Evolutionary conservation across 2,888 invertebrate genomes (phyloP), one percentile per base, ranked within the genome.

Genomic region (Ochropleura plecta): DNA sequence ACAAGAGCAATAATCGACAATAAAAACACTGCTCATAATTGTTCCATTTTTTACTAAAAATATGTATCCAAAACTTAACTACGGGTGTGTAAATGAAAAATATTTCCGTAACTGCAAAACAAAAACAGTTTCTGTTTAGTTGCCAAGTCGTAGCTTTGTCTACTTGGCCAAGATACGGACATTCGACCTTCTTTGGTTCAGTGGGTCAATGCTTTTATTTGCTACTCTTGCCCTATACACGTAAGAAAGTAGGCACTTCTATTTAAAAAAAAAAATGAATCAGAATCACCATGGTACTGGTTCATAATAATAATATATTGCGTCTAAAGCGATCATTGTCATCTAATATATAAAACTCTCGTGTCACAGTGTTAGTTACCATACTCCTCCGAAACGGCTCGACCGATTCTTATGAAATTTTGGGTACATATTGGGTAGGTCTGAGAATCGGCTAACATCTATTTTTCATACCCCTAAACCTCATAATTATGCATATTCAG

Each of bases 131-230:
- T 70, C 60, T 70, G 64, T 68, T 70, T 67, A 49, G 75, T 57
- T 84, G 84, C 84, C 84, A 84, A 84, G 83, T 85, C 42, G 18
- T 69, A 62, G 68, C 62, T 84, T 86, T 62, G 78, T 71, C 60
- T 75, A 70, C 67, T 70, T 84, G 75, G 86, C 80, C 59, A 86
- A 79, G 80, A 79, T 74, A 74, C 83, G 57, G 68, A 69, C 63
- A 70, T 74, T 74, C n/a, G 49, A 65, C 72, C 70, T 76, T 78
- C 60, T 78, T 83, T 78, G 12, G 83, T 71, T 83, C 66, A 83
- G 63, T 83, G 62, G 83, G 84, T 83, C 86, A 83, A 74, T 83
- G 70, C 73, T 82, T 78, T 79, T 73, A 79, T 85, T 60, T 46
- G 44, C 49, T 59, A 46, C 30, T 42, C 44, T 5, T 18, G 44